Evolutionary conservation across 2,888 invertebrate species (phyloP).

Genomic region (Lissocephala sabroskyi): DNA sequence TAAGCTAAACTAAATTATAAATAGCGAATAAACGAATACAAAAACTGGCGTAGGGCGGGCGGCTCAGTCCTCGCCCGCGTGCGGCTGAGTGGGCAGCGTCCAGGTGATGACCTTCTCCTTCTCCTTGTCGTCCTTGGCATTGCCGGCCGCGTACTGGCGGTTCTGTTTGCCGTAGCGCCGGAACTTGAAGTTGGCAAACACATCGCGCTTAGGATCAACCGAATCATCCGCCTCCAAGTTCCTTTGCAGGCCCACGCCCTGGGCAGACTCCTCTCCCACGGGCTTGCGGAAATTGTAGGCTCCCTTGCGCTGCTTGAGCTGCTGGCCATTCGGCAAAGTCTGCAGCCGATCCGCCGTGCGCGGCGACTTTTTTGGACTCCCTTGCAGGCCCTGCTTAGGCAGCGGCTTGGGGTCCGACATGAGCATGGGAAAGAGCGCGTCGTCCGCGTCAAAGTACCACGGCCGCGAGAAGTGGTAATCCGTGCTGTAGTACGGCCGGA

Average conservation of each 20-base stretch:
- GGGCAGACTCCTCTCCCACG: slow-evolving; percentile 26
- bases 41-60: too few species aligned
- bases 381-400: slow-evolving; percentile 38
- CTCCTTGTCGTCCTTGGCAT: slow-evolving; percentile 53
- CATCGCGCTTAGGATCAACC: slow-evolving; percentile 51
- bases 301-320: slow-evolving; percentile 58
- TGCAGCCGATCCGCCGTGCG: slow-evolving; percentile 24
- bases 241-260: slow-evolving; percentile 50
- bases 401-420: slow-evolving; percentile 63
- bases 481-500: slow-evolving; percentile 67
- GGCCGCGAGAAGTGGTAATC: slow-evolving; percentile 70
- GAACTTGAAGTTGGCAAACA: slow-evolving; percentile 68
- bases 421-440: slow-evolving; percentile 56
- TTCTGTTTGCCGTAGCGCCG: slow-evolving; percentile 55
- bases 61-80: slow-evolving; percentile 28
- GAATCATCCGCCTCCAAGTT: slow-evolving; percentile 46
- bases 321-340: slow-evolving; percentile 35
- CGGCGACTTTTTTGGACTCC: slow-evolving; percentile 56
- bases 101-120: slow-evolving; percentile 65
- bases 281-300: slow-evolving; percentile 66
- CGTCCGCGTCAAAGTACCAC: slow-evolving; percentile 69
- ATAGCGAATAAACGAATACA: slow-evolving; percentile 27
- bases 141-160: slow-evolving; percentile 19
- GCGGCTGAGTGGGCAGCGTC: slow-evolving; percentile 46
- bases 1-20: slow-evolving; percentile 21